Evolutionary conservation across 2,888 invertebrate species (phyloP), one percentile per base, ranked within the genome.

Genomic region (Parnassius apollo): DNA sequence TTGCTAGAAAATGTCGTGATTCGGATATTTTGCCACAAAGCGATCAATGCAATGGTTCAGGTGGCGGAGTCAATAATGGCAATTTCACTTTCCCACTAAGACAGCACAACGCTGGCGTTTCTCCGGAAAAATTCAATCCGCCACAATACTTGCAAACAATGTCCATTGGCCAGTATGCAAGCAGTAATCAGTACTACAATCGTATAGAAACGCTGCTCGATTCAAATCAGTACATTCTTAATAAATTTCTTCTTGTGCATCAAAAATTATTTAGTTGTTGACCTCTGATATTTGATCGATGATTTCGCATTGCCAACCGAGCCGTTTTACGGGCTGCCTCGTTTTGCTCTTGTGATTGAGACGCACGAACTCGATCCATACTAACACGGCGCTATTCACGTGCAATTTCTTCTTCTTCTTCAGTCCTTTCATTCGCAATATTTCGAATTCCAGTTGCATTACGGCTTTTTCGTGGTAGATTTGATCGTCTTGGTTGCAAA

Each of bases 1-100:
- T 76, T 46, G 74, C 67, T 57, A 78, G 74, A 71, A 82, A 79
- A 63, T 76, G 75, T 12, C 69, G 67, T 71, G 77, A 76, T 70
- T 78, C 70, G 65, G 25, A 71, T 71, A 67, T 72, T 71, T 72
- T 71, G 65, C 71, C 72, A 71, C 57, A 54, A 70, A 73, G 71
- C 69, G 72, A 64, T 51, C 67, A 72, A 66, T 61, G 58, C 69
- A 74, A 74, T 66, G 69, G 71, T 65, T 74, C 69, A 57, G 65
- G 71, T 71, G 71, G 72, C 67, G 71, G 69, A 65, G 48, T 52
- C 69, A 75, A 72, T 48, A 68, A 64, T 70, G 69, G 67, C 62
- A 70, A 72, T 65, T 68, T 69, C 65, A 72, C 71, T 70, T 71
- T 73, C 13, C 70, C 66, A 71, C 35, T 70, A 69, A 69, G 65